Evolutionary conservation across 2,888 invertebrate genomes (phyloP).

Genomic region (Chloromyia formosa): DNA sequence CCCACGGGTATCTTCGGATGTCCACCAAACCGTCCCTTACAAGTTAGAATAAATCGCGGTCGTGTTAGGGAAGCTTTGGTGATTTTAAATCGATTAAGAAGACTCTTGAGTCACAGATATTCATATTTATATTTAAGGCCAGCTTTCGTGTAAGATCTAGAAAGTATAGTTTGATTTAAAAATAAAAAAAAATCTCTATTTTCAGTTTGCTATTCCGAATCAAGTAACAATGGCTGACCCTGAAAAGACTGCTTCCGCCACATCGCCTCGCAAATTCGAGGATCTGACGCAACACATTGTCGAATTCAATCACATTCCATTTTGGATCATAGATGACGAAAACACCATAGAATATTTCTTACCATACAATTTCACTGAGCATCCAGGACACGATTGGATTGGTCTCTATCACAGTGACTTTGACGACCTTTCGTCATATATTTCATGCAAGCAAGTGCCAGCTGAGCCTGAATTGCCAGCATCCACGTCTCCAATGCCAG

Average conservation of each 20-base stretch:
- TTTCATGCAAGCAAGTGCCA: constrained; percentile 76
- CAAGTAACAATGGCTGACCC: not conserved
- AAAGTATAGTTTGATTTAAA: no score
- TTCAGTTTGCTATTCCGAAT: no score
- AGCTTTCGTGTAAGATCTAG: no score
- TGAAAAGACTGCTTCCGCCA: not conserved
- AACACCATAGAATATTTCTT: constrained; percentile 50
- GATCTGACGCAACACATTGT: constrained; percentile 73
- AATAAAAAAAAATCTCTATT: no score
- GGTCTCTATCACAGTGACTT: constrained; percentile 83
- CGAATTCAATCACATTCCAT: constrained; percentile 71
- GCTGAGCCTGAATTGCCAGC: not conserved
- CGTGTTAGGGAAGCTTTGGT: no score
- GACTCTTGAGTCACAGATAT: no score
- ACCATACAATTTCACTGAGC: constrained; percentile 58
- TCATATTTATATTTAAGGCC: no score
- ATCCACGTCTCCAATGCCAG: not conserved
- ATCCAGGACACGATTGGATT: constrained; percentile 79
- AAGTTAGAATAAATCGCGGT: no score
- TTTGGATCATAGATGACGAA: constrained; percentile 77
- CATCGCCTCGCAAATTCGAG: not conserved
- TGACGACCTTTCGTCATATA: constrained; percentile 79
- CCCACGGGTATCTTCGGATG: no score
- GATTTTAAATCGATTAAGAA: no score
- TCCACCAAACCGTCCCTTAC: no score